These are phyloP conservation scores for Podilymbus podiceps DNA, from an alignment of 2,113 vertebrate species.

Conservation along the genomic window DNA sequence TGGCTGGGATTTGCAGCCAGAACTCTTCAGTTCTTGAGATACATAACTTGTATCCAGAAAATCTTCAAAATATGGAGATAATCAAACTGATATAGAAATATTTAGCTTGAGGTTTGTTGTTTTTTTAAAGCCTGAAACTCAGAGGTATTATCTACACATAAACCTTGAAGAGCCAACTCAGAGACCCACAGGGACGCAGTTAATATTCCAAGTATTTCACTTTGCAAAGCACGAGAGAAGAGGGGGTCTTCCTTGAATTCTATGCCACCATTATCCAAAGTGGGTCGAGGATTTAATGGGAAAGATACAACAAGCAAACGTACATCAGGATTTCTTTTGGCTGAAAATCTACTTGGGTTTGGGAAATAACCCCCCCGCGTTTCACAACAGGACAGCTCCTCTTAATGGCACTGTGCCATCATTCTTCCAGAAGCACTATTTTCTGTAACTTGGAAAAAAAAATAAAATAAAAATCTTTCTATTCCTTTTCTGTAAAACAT, in stretches of 20 bases:
- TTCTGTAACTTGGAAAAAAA: not conserved
- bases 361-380: not conserved
- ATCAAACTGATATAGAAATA: not conserved
- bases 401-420: not conserved
- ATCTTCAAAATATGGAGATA: not conserved
- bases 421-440: not conserved
- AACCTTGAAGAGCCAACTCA: not conserved
- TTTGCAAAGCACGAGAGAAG: not conserved
- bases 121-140: not conserved
- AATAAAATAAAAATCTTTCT: not conserved
- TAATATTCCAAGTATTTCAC: not conserved
- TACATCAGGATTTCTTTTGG: not conserved
- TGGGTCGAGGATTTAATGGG: not conserved
- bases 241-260: not conserved
- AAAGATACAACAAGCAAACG: not conserved
- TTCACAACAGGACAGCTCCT: not conserved
- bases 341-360: not conserved
- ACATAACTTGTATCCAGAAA: not conserved
- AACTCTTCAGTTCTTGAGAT: not conserved
- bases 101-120: not conserved
- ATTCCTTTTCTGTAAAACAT: not conserved
- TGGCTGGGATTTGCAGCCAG: not conserved
- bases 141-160: rapidly evolving
- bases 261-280: not conserved
- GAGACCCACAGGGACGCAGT: not conserved